phyloP scores from a whole-genome alignment of 2,797 vertebrate genomes.

The Varecia variegata region DNA sequence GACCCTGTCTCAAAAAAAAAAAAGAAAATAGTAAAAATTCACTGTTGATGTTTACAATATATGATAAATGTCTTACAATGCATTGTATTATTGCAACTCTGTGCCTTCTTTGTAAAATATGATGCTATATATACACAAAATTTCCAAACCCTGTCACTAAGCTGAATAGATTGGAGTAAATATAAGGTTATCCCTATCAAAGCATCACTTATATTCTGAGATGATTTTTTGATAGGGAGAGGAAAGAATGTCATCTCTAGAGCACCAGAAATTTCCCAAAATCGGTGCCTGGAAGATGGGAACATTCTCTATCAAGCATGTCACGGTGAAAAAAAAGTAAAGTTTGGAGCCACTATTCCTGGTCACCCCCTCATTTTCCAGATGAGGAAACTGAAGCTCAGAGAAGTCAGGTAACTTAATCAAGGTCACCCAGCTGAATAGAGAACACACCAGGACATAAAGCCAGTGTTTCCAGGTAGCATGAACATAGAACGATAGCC shows the following conservation, averaged over 20 bases:
- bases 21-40: background rate
- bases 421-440: background rate
- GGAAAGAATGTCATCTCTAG: background rate
- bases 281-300: background rate
- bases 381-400: background rate
- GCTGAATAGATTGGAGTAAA: background rate
- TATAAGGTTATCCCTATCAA: background rate
- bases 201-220: background rate
- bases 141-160: background rate
- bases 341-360: background rate
- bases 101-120: background rate
- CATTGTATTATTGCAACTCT: background rate
- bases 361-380: background rate
- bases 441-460: background rate
- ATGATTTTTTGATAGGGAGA: background rate
- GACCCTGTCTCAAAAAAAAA: too few species aligned
- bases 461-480: background rate
- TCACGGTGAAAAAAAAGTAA: background rate
- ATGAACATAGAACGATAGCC: background rate
- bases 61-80: background rate
- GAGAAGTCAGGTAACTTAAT: background rate
- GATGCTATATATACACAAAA: background rate
- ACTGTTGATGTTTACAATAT: too few species aligned
- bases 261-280: background rate
- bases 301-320: background rate